Evolutionary conservation across 2,797 vertebrate genomes (phyloP).

Genomic region (Streptopelia turtur): DNA sequence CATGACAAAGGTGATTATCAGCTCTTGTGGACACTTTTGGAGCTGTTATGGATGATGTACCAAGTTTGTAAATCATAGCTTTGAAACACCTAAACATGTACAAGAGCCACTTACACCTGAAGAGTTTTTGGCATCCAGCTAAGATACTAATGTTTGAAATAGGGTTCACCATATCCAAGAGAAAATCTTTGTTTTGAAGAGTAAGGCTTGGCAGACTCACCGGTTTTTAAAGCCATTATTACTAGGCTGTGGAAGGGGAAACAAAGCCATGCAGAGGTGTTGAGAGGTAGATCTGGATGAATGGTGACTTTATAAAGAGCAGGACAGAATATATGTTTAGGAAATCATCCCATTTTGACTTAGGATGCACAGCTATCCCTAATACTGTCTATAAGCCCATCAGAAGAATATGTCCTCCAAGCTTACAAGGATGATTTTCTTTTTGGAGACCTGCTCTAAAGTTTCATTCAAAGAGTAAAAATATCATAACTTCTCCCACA

Average conservation of each 20-base stretch:
- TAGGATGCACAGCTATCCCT: neutral
- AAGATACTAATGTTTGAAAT: neutral
- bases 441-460: neutral
- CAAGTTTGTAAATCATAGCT: neutral
- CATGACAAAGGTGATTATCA: neutral
- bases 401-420: slow-evolving; percentile 8
- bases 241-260: neutral
- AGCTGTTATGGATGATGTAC: neutral
- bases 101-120: neutral
- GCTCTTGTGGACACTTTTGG: neutral
- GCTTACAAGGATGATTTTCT: neutral
- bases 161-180: neutral
- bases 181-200: neutral
- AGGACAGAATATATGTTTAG: neutral
- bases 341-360: neutral
- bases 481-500: neutral
- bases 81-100: neutral
- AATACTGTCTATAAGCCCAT: neutral
- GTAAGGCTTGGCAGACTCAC: neutral
- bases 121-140: neutral
- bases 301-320: neutral
- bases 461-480: neutral
- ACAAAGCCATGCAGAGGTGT: neutral
- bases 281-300: neutral
- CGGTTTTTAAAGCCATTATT: neutral